Evolutionary conservation across 2,113 vertebrate species (phyloP).

Genomic region (Lasiurus borealis): DNA sequence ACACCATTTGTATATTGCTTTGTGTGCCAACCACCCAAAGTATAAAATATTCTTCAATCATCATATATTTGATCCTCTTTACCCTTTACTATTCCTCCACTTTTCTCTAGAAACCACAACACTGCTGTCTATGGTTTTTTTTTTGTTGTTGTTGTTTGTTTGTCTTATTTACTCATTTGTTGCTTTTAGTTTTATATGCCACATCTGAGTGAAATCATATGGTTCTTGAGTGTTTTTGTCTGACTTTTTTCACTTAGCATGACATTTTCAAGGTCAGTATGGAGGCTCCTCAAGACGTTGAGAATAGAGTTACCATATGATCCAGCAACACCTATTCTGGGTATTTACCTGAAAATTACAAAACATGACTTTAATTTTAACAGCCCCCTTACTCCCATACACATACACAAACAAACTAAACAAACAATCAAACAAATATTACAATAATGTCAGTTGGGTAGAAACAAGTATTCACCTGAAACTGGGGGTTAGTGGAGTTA

Average conservation of each 20-base stretch:
- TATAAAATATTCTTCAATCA: not conserved
- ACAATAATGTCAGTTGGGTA: not conserved
- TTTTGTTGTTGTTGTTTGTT: not conserved
- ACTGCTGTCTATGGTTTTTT: not conserved
- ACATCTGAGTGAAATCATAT: not conserved
- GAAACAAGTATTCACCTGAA: not conserved
- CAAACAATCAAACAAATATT: not conserved
- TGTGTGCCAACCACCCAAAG: not conserved
- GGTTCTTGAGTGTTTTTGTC: not conserved
- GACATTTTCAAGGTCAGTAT: not conserved
- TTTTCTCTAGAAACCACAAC: not conserved
- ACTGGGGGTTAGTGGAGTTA: too few species aligned
- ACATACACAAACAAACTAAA: not conserved
- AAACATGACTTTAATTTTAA: constrained; percentile 2
- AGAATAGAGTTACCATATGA: not conserved
- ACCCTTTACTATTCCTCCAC: not conserved
- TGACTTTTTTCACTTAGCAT: not conserved
- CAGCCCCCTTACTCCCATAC: fast-evolving
- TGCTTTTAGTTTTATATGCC: not conserved
- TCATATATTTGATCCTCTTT: not conserved
- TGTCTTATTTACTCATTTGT: not conserved
- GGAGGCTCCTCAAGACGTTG: not conserved
- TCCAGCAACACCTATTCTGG: not conserved
- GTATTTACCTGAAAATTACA: not conserved
- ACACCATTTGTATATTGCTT: not conserved